Evolutionary conservation across 1,140 invertebrate genomes (phyloP).

Genomic region (Spodoptera litura): DNA sequence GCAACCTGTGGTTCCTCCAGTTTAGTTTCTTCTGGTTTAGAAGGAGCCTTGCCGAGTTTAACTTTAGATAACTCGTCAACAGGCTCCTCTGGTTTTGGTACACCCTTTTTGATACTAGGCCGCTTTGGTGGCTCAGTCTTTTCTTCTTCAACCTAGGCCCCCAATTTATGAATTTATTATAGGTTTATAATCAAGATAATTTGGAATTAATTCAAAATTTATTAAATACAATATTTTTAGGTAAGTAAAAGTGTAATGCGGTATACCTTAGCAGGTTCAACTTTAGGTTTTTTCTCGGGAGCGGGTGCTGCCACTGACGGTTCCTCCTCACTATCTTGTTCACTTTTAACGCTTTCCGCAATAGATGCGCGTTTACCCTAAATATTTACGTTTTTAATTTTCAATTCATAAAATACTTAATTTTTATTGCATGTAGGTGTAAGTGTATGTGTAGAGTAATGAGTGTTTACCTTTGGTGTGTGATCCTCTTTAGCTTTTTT

Average conservation of each 20-base stretch:
- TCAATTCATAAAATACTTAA: conserved; percentile 15
- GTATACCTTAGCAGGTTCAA: conserved; percentile 77
- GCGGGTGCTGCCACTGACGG: conserved; percentile 68
- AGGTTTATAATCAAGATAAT: conserved; percentile 48
- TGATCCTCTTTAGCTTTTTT: conserved; percentile 81
- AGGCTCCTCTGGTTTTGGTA: conserved; percentile 86
- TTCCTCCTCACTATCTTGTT: conserved; percentile 79
- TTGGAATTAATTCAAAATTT: background rate
- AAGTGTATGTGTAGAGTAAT: conserved; percentile 57
- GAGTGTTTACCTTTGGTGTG: conserved; percentile 77
- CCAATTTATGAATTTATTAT: conserved; percentile 38
- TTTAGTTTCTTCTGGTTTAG: conserved; percentile 81
- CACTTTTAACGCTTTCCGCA: conserved; percentile 77
- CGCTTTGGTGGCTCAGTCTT: conserved; percentile 75
- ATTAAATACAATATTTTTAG: background rate
- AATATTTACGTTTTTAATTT: conserved; percentile 48
- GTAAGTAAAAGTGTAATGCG: background rate
- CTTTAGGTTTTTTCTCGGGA: conserved; percentile 79
- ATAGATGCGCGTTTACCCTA: conserved; percentile 79
- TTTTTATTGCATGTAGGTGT: conserved; percentile 23
- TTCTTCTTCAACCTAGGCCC: conserved; percentile 78
- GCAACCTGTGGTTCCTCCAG: conserved; percentile 76
- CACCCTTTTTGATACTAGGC: conserved; percentile 82
- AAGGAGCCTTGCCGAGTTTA: conserved; percentile 82
- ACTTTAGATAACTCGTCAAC: conserved; percentile 83